phyloP scores from a whole-genome alignment of 2,113 vertebrate species.

The Cheilinus undulatus region DNA sequence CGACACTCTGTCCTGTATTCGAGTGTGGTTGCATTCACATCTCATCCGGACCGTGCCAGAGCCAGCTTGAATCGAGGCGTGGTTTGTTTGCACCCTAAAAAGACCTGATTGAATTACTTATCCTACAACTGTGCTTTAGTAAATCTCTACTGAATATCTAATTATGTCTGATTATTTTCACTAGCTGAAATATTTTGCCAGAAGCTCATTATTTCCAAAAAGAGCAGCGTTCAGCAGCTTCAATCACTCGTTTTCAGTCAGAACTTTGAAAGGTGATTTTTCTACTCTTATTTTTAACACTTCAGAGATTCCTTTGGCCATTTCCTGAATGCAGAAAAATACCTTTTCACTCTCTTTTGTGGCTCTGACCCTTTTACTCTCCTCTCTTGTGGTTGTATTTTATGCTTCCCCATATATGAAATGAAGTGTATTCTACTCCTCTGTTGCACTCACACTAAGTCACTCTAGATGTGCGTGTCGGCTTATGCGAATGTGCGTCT shows the following conservation, averaged over 20 bases:
- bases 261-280: background rate
- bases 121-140: background rate
- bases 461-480: slow-evolving; percentile 37
- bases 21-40: no score
- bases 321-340: background rate
- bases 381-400: slow-evolving; percentile 17
- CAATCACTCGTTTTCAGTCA: slow-evolving; percentile 4
- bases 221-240: background rate
- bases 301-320: background rate
- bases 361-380: slow-evolving; percentile 43
- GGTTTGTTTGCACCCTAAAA: no score
- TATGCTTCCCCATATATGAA: slow-evolving; percentile 18
- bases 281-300: background rate
- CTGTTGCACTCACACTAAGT: slow-evolving; percentile 33
- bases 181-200: slow-evolving; percentile 6
- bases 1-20: no score
- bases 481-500: slow-evolving; percentile 62
- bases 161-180: background rate
- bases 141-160: background rate
- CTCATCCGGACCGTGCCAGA: no score
- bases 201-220: background rate
- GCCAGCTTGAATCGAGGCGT: no score
- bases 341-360: background rate
- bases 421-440: slow-evolving; percentile 6
- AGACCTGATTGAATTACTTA: background rate